Conservation (phyloP, 2,113 vertebrate species). For the Elephantulus edwardii region DNA sequence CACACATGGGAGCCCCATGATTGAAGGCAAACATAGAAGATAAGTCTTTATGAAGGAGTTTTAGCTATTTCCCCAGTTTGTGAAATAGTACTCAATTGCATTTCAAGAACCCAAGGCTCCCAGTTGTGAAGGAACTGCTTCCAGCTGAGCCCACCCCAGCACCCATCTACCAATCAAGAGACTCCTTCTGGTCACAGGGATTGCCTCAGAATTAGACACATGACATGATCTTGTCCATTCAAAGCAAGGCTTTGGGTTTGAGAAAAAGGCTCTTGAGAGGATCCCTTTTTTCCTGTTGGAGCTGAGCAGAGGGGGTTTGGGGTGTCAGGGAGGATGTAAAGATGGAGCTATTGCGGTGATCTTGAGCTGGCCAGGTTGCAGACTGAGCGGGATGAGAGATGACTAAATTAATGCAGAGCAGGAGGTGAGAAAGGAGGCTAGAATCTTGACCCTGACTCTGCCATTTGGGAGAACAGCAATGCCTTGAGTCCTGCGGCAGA, state of each 20-base stretch:
- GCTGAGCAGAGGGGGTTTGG: not conserved
- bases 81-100: not conserved
- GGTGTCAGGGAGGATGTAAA: not conserved
- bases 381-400: no score
- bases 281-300: not conserved
- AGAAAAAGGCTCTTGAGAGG: not conserved
- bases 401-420: not conserved
- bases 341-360: fast-evolving
- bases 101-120: not conserved
- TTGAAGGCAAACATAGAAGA: not conserved
- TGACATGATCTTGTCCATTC: not conserved
- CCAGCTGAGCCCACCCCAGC: not conserved
- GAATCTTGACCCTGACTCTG: not conserved
- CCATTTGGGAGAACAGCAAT: not conserved
- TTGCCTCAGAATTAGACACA: not conserved
- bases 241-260: not conserved
- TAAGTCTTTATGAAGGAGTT: no score
- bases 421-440: not conserved
- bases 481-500: not conserved
- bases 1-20: no score
- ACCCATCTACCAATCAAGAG: not conserved
- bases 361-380: not conserved
- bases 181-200: not conserved
- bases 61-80: not conserved
- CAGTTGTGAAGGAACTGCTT: no score